Base-by-base conservation (phyloP, 2,797 vertebrate genomes). In the Cheirogaleus major region DNA sequence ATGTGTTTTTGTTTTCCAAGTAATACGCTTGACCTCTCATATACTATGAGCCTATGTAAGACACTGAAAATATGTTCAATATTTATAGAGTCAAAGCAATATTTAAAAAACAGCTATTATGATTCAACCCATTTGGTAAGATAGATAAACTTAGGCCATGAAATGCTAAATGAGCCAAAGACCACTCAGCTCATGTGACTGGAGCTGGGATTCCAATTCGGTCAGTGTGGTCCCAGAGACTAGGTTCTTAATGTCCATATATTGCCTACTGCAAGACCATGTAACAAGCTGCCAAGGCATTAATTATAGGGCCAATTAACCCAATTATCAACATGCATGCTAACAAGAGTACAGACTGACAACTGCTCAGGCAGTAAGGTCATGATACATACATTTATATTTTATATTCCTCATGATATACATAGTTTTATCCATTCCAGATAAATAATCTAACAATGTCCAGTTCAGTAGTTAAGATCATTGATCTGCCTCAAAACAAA, bases 11-110 rank as follows among this genome's bases (percentile, higher is more conserved):
- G 11, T 81, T 81, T 69, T 61, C 17, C 32, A 70, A 95, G 35
- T 55, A 87, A 67, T 73, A 81, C 76, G 59, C 35, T 52, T 96
- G 6, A n/a, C 63, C 9, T 90, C 45, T 96, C 41, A 78, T 55
- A 67, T 78, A 84, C 22, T 72, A 25, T 83, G 20, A 81, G 2
- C 5, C 45, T 85, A 91, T 30, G 7, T 69, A 96, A 97, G 69
- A 96, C 27, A 91, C 0, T 89, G 10, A 83, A 95, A 89, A 78
- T 72, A 88, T 15, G 9, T 61, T 93, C 18, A 80, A 59, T 72
- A 82, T 72, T 87, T 90, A 86, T 43, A 76, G 17, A 92, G 38
- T 67, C 48, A 86, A 96, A 95, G 57, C 48, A 72, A 93, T 32
- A 25, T 57, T 30, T 7, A 91, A 87, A 93, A 80, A 79, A 27